A percentile compares a stretch with the other conserved stretches of the same genome.
phyloP scores from a whole-genome alignment of 2,113 vertebrate genomes.

The Hyperoodon ampullatus region DNA sequence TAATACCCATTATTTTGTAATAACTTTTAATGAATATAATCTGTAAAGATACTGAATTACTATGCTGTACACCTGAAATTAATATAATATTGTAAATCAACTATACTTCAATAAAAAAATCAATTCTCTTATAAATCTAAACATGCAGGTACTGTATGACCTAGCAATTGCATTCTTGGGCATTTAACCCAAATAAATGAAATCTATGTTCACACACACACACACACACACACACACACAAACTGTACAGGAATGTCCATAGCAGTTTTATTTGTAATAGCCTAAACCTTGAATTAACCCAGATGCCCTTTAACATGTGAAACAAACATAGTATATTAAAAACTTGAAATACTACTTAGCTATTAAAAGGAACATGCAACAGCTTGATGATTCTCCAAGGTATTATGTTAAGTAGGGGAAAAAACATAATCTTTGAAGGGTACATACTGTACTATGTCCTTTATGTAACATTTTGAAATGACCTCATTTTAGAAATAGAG shows the following conservation, averaged over 20 bases:
- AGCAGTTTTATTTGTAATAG: not conserved
- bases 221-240: not conserved
- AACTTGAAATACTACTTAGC: not conserved
- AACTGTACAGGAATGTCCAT: not conserved
- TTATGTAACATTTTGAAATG: too few relatives aligned
- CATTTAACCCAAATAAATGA: not conserved
- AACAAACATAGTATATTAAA: not conserved
- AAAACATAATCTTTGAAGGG: not conserved
- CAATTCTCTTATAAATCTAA: not conserved
- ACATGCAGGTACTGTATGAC: not conserved
- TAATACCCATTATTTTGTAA: too few relatives aligned
- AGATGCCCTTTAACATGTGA: not conserved
- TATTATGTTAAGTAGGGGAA: not conserved
- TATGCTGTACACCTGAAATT: too few relatives aligned
- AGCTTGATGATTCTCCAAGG: not conserved
- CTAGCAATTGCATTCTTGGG: not conserved
- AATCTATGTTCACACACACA: not conserved
- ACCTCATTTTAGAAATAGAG: too few relatives aligned
- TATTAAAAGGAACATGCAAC: not conserved
- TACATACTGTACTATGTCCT: not conserved
- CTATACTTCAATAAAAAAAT: not conserved
- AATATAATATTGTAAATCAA: too few relatives aligned
- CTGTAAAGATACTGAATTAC: too few relatives aligned
- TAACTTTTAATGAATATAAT: too few relatives aligned
- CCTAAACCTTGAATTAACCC: not conserved